Base-by-base conservation (phyloP, 2,797 vertebrate species). In the Acrossocheilus wenchowensis region DNA sequence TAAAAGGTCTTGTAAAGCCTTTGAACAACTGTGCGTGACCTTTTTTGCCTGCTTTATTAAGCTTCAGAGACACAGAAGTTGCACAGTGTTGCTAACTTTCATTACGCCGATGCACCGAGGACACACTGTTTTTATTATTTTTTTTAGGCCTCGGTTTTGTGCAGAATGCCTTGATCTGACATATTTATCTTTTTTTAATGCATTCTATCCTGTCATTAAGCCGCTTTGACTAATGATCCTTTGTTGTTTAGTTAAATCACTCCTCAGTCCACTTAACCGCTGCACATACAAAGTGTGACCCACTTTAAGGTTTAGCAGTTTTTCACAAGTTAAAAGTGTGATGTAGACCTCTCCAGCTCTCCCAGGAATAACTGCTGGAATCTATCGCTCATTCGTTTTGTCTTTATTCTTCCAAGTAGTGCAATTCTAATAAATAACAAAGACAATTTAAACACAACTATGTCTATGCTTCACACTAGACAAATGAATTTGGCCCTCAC, bases 1-100 rank as follows among this genome's bases (percentile, higher is more conserved):
- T 94, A 94, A 95, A 95, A 95, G 94, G 94, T 90, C 92, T 93
- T 92, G 92, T 92, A 90, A 80, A 93, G 94, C 93, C 95, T 95
- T 96, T 96, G 95, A 95, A 95, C 94, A 94, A 90, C 93, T 85
- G 92, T 91, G 92, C 92, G 91, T 88, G 92, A 93, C 91, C 85
- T 82, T 79, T 69, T 78, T 73, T 64, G 45, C 73, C 60, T 69
- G 54, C 77, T 88, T 87, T 82, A 89, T 86, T 89, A 77, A 87
- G 81, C 80, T 85, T 90, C 73, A 71, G 43, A 64, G 88, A 84
- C 26, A 60, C 41, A 78, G 73, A 86, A 64, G 69, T 73, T 89
- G 83, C 80, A 45, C 68, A 81, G 60, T 89, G 89, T 90, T 89
- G 81, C 86, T 86, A 73, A 82, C 62, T 84, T 75, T 88, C 80